A percentile compares a stretch with the other conserved stretches of the same genome.
phyloP scores from a whole-genome alignment of 2,888 invertebrate genomes.

The Metellina segmentata region DNA sequence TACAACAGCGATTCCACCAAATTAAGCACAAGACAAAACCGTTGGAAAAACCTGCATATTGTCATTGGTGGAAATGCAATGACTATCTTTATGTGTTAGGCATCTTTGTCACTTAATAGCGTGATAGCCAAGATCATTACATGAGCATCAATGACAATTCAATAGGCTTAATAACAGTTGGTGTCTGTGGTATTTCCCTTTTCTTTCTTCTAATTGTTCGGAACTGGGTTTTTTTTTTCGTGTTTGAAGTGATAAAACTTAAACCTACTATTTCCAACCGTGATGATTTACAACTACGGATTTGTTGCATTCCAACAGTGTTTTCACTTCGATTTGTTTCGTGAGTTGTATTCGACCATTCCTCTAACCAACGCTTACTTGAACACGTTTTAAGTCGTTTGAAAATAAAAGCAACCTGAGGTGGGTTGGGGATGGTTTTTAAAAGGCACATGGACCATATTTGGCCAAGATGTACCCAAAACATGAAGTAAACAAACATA shows the following conservation, averaged over 20 bases:
- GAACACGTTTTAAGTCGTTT: too few species aligned
- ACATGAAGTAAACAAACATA: too few species aligned
- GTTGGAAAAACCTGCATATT: conserved; percentile 7
- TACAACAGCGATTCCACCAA: too few species aligned
- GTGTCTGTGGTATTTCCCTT: conserved; percentile 6
- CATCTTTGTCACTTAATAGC: conserved; percentile 38
- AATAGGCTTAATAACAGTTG: conserved; percentile 22
- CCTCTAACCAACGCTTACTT: too few species aligned
- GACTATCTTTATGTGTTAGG: conserved; percentile 9
- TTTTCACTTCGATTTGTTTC: too few species aligned
- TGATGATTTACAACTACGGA: not conserved
- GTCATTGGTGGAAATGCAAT: not conserved
- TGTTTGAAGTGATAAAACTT: not conserved
- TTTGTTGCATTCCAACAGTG: not conserved
- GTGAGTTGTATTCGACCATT: too few species aligned
- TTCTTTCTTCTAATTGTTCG: not conserved
- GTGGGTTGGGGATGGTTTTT: too few species aligned
- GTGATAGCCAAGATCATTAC: conserved; percentile 32
- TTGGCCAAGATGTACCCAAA: too few species aligned
- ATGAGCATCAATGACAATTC: conserved; percentile 38
- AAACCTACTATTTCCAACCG: not conserved
- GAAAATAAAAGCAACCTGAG: too few species aligned
- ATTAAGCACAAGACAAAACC: too few species aligned
- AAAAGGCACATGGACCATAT: too few species aligned
- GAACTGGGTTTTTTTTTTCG: not conserved